Base-by-base conservation (phyloP, 2,888 invertebrate species). In the Trichopria drosophilae region DNA sequence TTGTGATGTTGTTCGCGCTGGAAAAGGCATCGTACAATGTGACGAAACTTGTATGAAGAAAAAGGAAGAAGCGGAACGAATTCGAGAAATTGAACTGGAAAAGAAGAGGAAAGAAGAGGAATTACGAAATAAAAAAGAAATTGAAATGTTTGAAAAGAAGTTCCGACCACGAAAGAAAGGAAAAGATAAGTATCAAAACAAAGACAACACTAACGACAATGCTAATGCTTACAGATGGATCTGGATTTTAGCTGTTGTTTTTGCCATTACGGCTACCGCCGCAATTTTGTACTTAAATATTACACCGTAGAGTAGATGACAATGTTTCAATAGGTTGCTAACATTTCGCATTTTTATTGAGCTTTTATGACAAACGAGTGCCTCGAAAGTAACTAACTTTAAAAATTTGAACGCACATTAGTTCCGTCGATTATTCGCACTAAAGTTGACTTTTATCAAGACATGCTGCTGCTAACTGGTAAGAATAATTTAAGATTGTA, bases 81-180 rank as follows among this genome's bases (percentile, higher is more conserved):
- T 80, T 15, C 80, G 80, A 36, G 80, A 79, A 51, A 77, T 81
- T 36, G 79, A 80, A 64, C 76, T 82, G 41, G 81, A 81, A 59
- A 79, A 79, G 49, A 81, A 80, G 62, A 76, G 79, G n/a, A 79
- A 78, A 60, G 80, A 81, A 60, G 85, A 87, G 63, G 84, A 86
- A 63, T 78, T 84, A 47, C 84, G 78, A 57, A 89, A 90, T 75
- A 81, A 82, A 35, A 81, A 80, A 54, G 90, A 90, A 68, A 71
- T 90, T 47, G 87, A 86, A 50, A 84, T 85, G 67, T 90, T 86
- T 69, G 85, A 89, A 67, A 86, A 87, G 75, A 87, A 87, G 72
- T 84, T 89, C 39, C 71, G 69, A 43, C 69, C 69, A 0, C 64
- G 65, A n/a, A 64, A 66, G 16, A 73, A 68, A 37, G 63, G 64